Base-by-base conservation (phyloP, 2,888 invertebrate genomes). In the Thera britannica region DNA sequence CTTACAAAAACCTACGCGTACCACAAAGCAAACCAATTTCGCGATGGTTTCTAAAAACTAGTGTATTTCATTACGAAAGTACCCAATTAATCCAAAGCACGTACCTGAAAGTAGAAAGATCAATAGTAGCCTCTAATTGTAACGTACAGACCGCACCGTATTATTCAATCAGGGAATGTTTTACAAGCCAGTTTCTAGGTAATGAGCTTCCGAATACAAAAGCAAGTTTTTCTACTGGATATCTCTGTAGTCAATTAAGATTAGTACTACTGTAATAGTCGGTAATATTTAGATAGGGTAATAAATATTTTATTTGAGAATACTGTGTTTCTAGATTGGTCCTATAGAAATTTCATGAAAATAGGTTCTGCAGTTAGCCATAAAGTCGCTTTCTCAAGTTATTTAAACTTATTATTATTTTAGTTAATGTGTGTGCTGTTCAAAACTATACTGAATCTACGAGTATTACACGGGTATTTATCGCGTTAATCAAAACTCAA, bases 161-260 rank as follows among this genome's bases (percentile, higher is more conserved):
- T 78, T 74, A 79, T 80, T 79, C 76, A 73, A 82, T 80, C 80
- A 73, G 68, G 72, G 75, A 71, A 71, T 58, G 58, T 64, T 66
- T 65, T 66, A 61, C 66, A 66, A 62, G 61, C 54, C 36, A 4
- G n/a, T 9, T n/a, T 49, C 48, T 35, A 2, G 11, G n/a, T 9
- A 34, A 49, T 23, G 3, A 8, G 41, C 41, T 35, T 34, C 57
- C 7, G 49, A 56, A 67, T 41, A 35, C 52, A 38, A 49, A 58
- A 58, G 34, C 36, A 12, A n/a, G 3, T 6, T 56, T 59, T 52
- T 52, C 51, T 38, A 11, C 51, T 41, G 44, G 9, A 9, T 41
- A 41, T 23, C 23, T 23, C 23, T 23, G 23, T 23, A 23, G 23
- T 23, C 23, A 23, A 23, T 23, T 23, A 23, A 23, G 23, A 23